Evolutionary conservation across 2,113 vertebrate species (phyloP), one percentile per base, ranked within the genome.

Genomic region (Pluvianellus socialis): DNA sequence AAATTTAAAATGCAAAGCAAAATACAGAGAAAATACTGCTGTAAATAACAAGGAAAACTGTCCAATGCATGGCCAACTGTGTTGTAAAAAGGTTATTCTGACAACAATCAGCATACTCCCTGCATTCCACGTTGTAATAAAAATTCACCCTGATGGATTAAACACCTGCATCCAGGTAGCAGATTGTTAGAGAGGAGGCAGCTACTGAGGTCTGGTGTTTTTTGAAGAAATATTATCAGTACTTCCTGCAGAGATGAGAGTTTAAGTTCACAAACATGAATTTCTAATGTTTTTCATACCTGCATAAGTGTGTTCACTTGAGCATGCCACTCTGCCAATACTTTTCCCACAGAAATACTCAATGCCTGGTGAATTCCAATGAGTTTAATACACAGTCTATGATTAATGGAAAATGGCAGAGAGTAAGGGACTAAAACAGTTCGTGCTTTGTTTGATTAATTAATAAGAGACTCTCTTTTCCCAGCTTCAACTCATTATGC

Each of bases 391-490:
- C 93, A 92, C 91, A 97, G 96, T 91, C 94, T 96, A 96, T 97
- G 98, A 98, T 98, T 98, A 98, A 98, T 98, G 95, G 91, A 98
- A 98, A 98, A 98, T 97, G 97, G 97, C 97, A 98, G 94, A 97
- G 94, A 97, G 95, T 98, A 98, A 97, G 97, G 97, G 97, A 98
- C 92, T 97, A 96, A 98, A 98, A 97, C 97, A 94, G 97, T 98
- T 97, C 85, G 70, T 98, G 98, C 98, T 98, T 98, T 98, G 97
- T 97, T 98, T 98, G 98, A 98, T 98, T 98, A 98, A 98, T 98
- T 98, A 98, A 97, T 97, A 98, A 98, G 97, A 98, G 98, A 97
- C 98, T 98, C 94, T 97, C 97, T 98, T 98, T 98, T 98, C 98
- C 98, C 97, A 98, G 98, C 96, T 97, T 98, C 62, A 70, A 98